phyloP scores from a whole-genome alignment of 2,113 vertebrate genomes.

The Platanista minor region DNA sequence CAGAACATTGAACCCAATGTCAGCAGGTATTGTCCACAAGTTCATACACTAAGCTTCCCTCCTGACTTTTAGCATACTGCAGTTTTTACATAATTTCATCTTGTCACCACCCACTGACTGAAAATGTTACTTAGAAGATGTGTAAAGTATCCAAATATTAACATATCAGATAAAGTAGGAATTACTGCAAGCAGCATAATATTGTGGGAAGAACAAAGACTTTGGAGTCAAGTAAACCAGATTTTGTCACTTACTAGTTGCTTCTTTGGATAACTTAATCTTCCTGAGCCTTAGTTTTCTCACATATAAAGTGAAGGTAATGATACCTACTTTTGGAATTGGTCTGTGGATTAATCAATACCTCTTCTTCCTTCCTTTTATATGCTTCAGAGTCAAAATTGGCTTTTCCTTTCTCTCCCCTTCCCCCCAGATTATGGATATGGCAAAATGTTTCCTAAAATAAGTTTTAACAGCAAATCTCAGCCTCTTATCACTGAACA shows the following conservation, averaged over 20 bases:
- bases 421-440: background rate
- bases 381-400: background rate
- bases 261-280: constrained; percentile 15
- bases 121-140: background rate
- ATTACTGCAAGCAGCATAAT: background rate
- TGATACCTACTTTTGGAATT: background rate
- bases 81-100: constrained; percentile 27
- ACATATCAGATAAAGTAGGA: background rate
- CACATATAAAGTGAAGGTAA: background rate
- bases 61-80: background rate
- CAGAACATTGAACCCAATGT: background rate
- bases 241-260: background rate
- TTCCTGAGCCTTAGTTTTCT: background rate
- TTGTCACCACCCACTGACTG: background rate
- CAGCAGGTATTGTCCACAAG: background rate
- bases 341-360: background rate
- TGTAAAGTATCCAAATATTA: constrained; percentile 24
- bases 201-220: background rate
- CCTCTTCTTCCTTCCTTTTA: background rate
- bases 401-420: background rate
- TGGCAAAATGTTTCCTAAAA: background rate
- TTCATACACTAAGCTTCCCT: background rate
- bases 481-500: background rate
- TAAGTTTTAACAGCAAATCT: background rate
- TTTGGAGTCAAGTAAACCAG: background rate